Evolutionary conservation across 2,797 vertebrate genomes (phyloP).

Genomic region (Enteromius viviparus): DNA sequence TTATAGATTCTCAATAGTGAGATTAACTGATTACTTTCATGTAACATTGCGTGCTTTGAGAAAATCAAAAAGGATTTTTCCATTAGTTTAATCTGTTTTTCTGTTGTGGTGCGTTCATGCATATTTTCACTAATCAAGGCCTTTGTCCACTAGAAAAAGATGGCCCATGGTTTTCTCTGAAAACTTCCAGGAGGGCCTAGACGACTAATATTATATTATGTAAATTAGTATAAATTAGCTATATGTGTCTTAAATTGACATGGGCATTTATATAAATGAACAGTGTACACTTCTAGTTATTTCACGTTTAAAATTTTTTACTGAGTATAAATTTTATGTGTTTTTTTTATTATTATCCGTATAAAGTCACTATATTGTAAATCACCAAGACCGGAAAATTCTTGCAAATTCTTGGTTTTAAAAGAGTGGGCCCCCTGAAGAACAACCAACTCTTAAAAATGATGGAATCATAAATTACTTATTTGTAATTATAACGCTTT

Average conservation of each 20-base stretch:
- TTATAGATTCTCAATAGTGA: background rate
- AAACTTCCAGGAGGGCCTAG: background rate
- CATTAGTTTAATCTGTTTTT: background rate
- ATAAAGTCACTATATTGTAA: background rate
- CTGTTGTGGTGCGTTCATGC: constrained; percentile 5
- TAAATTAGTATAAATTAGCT: too few species aligned
- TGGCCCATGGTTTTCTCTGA: background rate
- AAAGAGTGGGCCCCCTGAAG: background rate
- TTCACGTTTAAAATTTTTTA: background rate
- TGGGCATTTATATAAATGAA: background rate
- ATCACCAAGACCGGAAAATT: background rate
- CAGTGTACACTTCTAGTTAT: background rate
- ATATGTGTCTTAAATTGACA: background rate
- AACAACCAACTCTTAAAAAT: background rate
- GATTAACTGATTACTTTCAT: background rate
- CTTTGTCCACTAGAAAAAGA: background rate
- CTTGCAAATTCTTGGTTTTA: background rate
- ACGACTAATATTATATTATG: too few species aligned
- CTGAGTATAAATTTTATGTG: background rate
- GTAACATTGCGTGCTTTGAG: background rate
- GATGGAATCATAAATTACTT: background rate
- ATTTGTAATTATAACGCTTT: background rate
- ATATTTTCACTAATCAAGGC: background rate
- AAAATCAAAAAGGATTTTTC: background rate
- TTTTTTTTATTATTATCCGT: background rate